phyloP scores from a whole-genome alignment of 2,797 vertebrate genomes.

The Threskiornis aethiopicus region DNA sequence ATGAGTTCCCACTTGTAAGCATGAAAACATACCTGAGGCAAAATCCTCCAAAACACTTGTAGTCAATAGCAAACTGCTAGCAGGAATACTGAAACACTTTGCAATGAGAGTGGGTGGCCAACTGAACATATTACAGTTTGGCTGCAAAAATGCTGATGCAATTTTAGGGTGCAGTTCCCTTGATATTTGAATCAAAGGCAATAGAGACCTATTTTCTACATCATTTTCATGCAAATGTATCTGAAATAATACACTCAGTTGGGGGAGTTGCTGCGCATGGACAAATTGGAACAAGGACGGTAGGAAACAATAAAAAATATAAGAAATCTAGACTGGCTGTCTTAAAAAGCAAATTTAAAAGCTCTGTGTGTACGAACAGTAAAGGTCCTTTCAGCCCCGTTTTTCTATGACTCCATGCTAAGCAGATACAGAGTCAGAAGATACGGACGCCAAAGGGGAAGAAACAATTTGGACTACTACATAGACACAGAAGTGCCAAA shows the following conservation, averaged over 20 bases:
- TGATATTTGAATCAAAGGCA: slow-evolving; percentile 26
- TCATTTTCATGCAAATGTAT: slow-evolving; percentile 38
- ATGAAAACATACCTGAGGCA: slow-evolving; percentile 22
- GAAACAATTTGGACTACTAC: not conserved
- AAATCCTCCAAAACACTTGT: slow-evolving; percentile 17
- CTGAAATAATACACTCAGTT: not conserved
- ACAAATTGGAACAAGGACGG: not conserved
- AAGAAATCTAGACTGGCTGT: not conserved
- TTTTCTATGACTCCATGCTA: not conserved
- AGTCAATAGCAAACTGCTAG: not conserved
- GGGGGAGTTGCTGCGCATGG: not conserved
- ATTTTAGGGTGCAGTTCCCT: slow-evolving; percentile 40
- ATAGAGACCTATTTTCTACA: slow-evolving; percentile 21
- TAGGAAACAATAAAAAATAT: not conserved
- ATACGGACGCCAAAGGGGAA: not conserved
- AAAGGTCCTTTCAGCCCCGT: not conserved
- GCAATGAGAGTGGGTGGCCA: slow-evolving; percentile 1
- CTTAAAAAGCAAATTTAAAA: not conserved
- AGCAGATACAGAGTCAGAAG: not conserved
- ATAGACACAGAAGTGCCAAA: not conserved
- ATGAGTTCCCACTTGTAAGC: not conserved
- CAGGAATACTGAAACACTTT: slow-evolving; percentile 4
- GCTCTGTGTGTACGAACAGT: not conserved
- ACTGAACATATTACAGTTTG: slow-evolving; percentile 26
- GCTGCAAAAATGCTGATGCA: slow-evolving; percentile 21